Conservation (phyloP, 2,888 invertebrate genomes). For the Beris morrisii region DNA sequence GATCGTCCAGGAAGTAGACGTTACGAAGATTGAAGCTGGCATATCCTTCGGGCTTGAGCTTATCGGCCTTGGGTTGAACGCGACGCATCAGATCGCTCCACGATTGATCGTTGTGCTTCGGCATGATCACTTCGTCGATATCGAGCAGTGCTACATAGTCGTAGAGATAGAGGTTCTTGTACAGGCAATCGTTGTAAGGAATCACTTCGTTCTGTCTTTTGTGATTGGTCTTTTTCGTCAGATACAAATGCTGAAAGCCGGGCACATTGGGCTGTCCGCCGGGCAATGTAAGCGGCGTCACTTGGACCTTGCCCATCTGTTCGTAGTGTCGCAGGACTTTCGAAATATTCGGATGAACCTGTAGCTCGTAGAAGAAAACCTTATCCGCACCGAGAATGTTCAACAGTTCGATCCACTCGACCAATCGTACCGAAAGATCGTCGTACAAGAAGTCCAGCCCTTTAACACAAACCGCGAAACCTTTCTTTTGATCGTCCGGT, state of each 20-base stretch:
- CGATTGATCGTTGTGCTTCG: conserved; percentile 67
- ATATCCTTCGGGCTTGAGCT: conserved; percentile 63
- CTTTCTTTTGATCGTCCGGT: conserved; percentile 63
- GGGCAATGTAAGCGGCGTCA: conserved; percentile 80
- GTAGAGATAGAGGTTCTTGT: conserved; percentile 88
- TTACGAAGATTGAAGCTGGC: conserved; percentile 84
- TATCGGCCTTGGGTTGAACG: conserved; percentile 68
- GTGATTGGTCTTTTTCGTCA: conserved; percentile 88
- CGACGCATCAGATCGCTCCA: conserved; percentile 81
- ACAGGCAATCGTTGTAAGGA: conserved; percentile 95
- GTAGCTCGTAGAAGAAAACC: conserved; percentile 86
- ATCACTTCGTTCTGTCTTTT: conserved; percentile 94
- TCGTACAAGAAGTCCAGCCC: conserved; percentile 91
- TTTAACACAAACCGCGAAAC: conserved; percentile 91
- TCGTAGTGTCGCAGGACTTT: conserved; percentile 72
- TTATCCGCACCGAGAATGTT: conserved; percentile 86
- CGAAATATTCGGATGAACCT: conserved; percentile 89
- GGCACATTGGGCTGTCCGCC: conserved; percentile 90
- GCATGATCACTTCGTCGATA: conserved; percentile 94
- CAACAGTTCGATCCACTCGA: conserved; percentile 93
- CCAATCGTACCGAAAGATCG: conserved; percentile 83
- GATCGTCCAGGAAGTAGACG: conserved; percentile 89
- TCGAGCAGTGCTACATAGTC: conserved; percentile 89
- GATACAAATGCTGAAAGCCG: conserved; percentile 83
- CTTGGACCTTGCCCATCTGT: conserved; percentile 67